Base-by-base conservation (phyloP, 2,888 invertebrate species). In the Pterostichus madidus region DNA sequence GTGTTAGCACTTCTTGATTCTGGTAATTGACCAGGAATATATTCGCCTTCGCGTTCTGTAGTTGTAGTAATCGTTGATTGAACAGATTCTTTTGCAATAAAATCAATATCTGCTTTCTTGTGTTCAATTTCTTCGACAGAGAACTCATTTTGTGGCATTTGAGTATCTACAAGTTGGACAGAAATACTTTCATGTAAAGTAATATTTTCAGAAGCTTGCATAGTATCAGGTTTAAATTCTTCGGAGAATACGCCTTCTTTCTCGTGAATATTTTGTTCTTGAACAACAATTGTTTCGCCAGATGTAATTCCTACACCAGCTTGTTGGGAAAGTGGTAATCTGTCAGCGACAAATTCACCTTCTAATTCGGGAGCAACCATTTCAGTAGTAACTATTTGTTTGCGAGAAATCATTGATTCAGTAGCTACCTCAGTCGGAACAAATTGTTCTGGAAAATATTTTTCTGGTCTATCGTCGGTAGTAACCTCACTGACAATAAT, bases 401-500 rank as follows among this genome's bases (percentile, higher is more conserved):
- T 94, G 85, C 94, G 94, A 10, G 94, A 91, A 39, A 94, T 90
- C 0, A 96, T 89, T 83, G 93, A 91, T 88, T 93, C 91, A 31
- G 92, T 93, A 3, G 96, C 96, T 8, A 93, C 91, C 92, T 96
- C 96, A 1, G 96, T 96, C 0, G 96, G 94, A 1, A 96, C 95
- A 87, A 96, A 94, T 75, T 95, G 89, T 89, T 96, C 95, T 2
- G 96, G 95, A 87, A 95, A 93, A 87, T 95, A 95, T 90, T 95
- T 95, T 11, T 94, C 94, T 7, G 95, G 94, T 88, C 94, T 95
- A 83, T 93, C 93, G 90, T 94, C 94, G 2, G 94, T 90, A 85
- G 93, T 91, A 32, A 94, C 92, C 91, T 96, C 94, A 80, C 93
- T 94, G 5, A 96, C 91, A 86, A 93, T 90, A 81, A 95, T 76